phyloP scores from a whole-genome alignment of 2,113 vertebrate genomes.

The Ardeotis arabs region DNA sequence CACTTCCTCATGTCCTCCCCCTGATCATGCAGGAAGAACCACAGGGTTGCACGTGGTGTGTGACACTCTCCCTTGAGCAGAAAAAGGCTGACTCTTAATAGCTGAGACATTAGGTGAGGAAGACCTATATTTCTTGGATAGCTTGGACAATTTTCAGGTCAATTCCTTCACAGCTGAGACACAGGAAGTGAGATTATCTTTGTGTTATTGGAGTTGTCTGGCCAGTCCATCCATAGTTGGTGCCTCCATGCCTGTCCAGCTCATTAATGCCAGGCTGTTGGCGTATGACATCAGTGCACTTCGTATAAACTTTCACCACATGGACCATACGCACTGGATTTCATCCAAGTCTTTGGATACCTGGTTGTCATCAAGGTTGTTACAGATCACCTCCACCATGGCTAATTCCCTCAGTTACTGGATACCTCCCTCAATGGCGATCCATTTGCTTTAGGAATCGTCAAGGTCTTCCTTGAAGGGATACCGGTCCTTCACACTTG shows the following conservation, averaged over 20 bases:
- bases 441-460: background rate
- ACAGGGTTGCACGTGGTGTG: fast-evolving
- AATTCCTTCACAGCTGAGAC: background rate
- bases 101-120: background rate
- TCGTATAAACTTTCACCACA: background rate
- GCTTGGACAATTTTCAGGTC: background rate
- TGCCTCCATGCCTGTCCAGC: background rate
- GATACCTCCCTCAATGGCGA: background rate
- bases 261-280: background rate
- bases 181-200: background rate
- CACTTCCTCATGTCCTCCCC: background rate
- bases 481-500: background rate
- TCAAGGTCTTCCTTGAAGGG: background rate
- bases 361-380: background rate
- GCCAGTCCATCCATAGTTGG: background rate
- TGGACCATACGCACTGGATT: fast-evolving
- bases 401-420: background rate
- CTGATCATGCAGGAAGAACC: background rate
- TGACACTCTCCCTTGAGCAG: background rate
- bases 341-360: background rate
- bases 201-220: background rate
- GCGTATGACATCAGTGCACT: fast-evolving
- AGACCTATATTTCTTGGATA: background rate
- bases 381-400: background rate
- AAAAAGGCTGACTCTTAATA: background rate